Evolutionary conservation across 1,140 invertebrate genomes (phyloP).

Genomic region (Aphelinus atriplicis): DNA sequence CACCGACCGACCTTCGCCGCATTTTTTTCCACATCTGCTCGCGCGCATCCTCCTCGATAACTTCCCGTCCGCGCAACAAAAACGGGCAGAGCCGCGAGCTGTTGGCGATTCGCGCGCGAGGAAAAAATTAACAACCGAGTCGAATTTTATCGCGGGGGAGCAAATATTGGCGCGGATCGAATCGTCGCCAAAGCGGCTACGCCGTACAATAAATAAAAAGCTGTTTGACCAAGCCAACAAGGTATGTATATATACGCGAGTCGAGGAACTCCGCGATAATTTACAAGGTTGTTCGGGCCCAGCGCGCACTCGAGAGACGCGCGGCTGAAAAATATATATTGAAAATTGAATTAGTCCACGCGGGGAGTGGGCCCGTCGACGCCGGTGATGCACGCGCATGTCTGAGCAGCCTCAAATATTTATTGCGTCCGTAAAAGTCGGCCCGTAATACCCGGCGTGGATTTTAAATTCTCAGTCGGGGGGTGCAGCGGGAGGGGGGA

Average conservation of each 20-base stretch:
- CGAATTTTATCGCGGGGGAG: no score
- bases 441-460: neutral
- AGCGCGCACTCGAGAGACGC: no score
- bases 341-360: slow-evolving; percentile 30
- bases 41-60: neutral
- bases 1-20: neutral
- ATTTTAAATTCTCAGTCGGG: neutral
- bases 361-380: neutral
- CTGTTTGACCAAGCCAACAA: no score
- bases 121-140: no score
- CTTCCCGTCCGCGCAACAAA: neutral
- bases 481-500: neutral
- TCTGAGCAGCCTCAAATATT: slow-evolving; percentile 34
- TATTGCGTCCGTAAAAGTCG: slow-evolving; percentile 32
- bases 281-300: slow-evolving; percentile 7
- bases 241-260: no score
- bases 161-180: no score
- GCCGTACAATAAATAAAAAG: no score
- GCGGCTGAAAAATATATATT: no score
- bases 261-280: slow-evolving; percentile 29
- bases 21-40: neutral
- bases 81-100: neutral
- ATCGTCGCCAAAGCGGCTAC: no score
- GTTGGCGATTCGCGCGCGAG: no score
- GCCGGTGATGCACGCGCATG: neutral